Evolutionary conservation across 2,888 invertebrate genomes (phyloP).

Genomic region (Patella ulyssiponensis): DNA sequence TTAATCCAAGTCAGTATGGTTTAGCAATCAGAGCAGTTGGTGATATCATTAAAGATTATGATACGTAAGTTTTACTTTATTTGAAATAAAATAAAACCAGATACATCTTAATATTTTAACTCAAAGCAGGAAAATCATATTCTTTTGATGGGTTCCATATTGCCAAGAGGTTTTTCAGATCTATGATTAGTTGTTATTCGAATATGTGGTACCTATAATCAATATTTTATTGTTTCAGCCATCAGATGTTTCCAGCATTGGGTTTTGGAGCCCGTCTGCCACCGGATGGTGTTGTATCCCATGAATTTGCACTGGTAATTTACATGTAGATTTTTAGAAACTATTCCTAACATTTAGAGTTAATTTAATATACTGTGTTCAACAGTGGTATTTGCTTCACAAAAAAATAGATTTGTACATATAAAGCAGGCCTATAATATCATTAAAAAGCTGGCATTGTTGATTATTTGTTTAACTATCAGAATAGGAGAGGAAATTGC

Average conservation of each 20-base stretch:
- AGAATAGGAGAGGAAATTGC: neutral
- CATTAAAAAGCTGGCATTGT: neutral
- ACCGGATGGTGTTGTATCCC: constrained; percentile 74
- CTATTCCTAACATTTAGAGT: neutral
- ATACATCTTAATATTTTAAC: too few species aligned
- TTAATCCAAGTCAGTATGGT: constrained; percentile 74
- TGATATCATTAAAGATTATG: constrained; percentile 73
- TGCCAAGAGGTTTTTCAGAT: too few species aligned
- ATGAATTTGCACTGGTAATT: constrained; percentile 74
- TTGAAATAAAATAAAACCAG: too few species aligned
- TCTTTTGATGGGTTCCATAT: too few species aligned
- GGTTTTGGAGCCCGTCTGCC: constrained; percentile 76
- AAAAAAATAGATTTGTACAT: too few species aligned
- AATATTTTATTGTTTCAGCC: constrained; percentile 63
- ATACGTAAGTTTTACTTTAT: constrained; percentile 61
- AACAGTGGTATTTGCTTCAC: neutral
- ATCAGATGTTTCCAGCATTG: constrained; percentile 75
- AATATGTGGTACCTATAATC: neutral
- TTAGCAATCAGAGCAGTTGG: constrained; percentile 73
- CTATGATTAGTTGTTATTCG: too few species aligned
- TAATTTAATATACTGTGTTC: neutral
- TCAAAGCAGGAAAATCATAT: too few species aligned
- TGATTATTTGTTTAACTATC: neutral
- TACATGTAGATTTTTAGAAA: too few species aligned
- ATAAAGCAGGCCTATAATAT: neutral